Evolutionary conservation across 2,888 invertebrate species (phyloP), one percentile per base, ranked within the genome.

Genomic region (Drosophila melanocephala): DNA sequence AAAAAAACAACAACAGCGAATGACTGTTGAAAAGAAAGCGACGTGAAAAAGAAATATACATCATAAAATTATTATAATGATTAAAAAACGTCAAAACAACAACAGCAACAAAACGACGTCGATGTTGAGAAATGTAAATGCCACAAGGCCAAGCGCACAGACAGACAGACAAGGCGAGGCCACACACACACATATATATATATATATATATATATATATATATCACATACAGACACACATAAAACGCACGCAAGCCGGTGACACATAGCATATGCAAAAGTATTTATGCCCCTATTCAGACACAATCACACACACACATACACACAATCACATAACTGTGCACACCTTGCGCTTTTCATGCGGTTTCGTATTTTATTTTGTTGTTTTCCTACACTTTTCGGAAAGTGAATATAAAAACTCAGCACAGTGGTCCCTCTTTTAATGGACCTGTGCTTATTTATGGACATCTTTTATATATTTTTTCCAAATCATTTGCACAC

Each of bases 81-180:
- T 87, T 87, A 84, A 86, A 88, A 85, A 84, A 88, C 61, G 75
- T 55, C 59, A 57, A 55, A 75, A 39, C 63, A 66, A 61, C 61
- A 62, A 65, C 58, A 69, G 60, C 61, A 56, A 33, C 44, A 74
- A 74, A 80, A 66, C 77, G 62, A 72, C 81, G 63, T 69, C 75
- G 75, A 81, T 81, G 82, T 84, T 89, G 83, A 84, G 86, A 86
- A 86, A 89, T 89, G 89, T 87, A 85, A 89, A 90, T 83, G 87
- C 88, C 84, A 87, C 90, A 90, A 89, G 90, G 90, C 90, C 90
- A 89, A 85, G 85, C 88, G 83, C 86, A 44, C 42, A 86, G 86
- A 5, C 16, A 86, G 84, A 35, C 35, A 35, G 35, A 84, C 86
- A 87, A 88, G 87, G 88, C 90, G 90, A 90, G 89, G 90, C 90